Conservation (phyloP, 2,797 vertebrate species). For the Scomberomorus guttatus region DNA sequence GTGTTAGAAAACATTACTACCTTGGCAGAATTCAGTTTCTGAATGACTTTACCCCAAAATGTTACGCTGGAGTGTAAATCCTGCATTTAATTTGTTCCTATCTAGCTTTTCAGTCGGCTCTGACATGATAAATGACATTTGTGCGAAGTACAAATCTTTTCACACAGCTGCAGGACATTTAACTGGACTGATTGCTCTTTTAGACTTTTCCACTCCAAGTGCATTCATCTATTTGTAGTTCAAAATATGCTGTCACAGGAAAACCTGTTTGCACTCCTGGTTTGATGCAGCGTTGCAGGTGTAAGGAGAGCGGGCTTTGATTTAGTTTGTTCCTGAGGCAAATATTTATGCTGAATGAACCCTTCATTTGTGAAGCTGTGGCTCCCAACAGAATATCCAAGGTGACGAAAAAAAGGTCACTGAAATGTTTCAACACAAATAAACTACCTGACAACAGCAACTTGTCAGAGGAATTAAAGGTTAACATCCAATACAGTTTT, state of each 20-base stretch:
- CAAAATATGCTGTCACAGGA: background rate
- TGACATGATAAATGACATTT: background rate
- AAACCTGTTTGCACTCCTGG: background rate
- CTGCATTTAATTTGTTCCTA: background rate
- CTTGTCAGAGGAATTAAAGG: background rate
- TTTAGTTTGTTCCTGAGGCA: slow-evolving; percentile 15
- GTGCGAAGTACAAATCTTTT: too few species aligned
- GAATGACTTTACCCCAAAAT: too few species aligned
- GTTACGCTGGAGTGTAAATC: background rate
- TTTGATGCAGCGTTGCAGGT: background rate
- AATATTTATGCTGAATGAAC: slow-evolving; percentile 24
- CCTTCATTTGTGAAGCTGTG: background rate
- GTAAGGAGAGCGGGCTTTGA: background rate
- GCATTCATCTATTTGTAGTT: background rate
- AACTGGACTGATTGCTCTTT: background rate
- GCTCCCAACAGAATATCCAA: background rate
- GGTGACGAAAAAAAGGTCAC: background rate
- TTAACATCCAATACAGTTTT: background rate
- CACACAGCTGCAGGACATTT: background rate
- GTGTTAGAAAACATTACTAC: too few species aligned
- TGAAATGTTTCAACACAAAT: background rate
- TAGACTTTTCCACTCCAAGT: background rate
- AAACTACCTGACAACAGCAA: background rate
- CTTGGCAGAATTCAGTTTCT: too few species aligned
- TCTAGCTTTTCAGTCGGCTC: background rate